These are phyloP conservation scores for Drosophila burlai DNA, from an alignment of 1,140 invertebrate species.

Conservation along the genomic window DNA sequence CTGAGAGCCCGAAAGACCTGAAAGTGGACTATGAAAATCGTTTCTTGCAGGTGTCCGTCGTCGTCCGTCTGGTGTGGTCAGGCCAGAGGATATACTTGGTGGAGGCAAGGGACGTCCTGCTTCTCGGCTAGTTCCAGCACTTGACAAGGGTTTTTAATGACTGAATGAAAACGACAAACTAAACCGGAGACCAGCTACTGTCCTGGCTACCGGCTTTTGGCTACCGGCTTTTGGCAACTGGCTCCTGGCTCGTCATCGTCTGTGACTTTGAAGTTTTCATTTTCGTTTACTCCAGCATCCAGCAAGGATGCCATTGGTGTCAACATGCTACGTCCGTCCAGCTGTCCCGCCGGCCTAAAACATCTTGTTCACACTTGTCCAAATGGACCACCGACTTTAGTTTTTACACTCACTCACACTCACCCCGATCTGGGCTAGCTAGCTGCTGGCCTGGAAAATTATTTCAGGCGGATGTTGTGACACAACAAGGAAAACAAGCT, in stretches of 20 bases:
- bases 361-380: slow-evolving; percentile 83
- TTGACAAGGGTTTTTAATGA: slow-evolving; percentile 84
- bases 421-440: neutral
- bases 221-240: neutral
- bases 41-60: slow-evolving; percentile 69
- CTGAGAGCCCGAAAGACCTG: slow-evolving; percentile 15
- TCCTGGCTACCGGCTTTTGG: neutral
- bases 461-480: slow-evolving; percentile 76
- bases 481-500: slow-evolving; percentile 80
- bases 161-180: slow-evolving; percentile 82
- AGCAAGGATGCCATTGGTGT: slow-evolving; percentile 71
- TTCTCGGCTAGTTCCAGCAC: slow-evolving; percentile 39
- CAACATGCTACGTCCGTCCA: slow-evolving; percentile 62
- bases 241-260: slow-evolving; percentile 24
- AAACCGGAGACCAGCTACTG: slow-evolving; percentile 41
- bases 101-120: slow-evolving; percentile 42
- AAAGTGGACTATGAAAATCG: slow-evolving; percentile 66
- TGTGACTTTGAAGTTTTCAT: slow-evolving; percentile 74
- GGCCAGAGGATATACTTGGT: slow-evolving; percentile 22
- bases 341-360: slow-evolving; percentile 74
- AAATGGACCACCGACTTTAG: slow-evolving; percentile 61
- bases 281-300: slow-evolving; percentile 22
- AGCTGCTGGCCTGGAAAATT: slow-evolving; percentile 60
- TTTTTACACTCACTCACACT: slow-evolving; percentile 14
- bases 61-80: slow-evolving; percentile 42